Percentiles rank a stretch among this genome's conserved stretches.
These are phyloP conservation scores for Volucella bombylans DNA, from an alignment of 2,888 invertebrate species.

Conservation along the genomic window DNA sequence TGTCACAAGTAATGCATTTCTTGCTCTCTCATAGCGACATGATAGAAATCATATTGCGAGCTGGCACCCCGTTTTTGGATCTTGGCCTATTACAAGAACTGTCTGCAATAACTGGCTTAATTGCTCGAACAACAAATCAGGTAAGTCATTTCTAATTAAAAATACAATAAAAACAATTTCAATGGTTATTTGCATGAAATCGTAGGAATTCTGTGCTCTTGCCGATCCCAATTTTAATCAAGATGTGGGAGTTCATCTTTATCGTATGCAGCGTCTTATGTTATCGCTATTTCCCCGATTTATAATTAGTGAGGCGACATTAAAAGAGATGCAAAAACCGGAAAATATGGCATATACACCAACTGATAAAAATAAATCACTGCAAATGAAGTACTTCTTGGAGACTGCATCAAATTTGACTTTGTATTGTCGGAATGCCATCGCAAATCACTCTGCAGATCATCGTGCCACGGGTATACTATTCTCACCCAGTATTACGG, in stretches of 20 bases:
- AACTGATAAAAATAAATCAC: slow-evolving; percentile 79
- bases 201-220: slow-evolving; percentile 78
- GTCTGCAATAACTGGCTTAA: slow-evolving; percentile 89
- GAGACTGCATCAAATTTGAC: slow-evolving; percentile 89
- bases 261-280: slow-evolving; percentile 89
- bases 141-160: slow-evolving; percentile 75
- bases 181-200: slow-evolving; percentile 55
- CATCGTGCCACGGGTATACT: slow-evolving; percentile 84
- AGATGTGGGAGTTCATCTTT: slow-evolving; percentile 85
- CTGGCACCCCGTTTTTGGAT: slow-evolving; percentile 86
- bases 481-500: slow-evolving; percentile 83
- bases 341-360: slow-evolving; percentile 76
- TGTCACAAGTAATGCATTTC: slow-evolving; percentile 91
- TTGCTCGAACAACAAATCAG: slow-evolving; percentile 87
- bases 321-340: slow-evolving; percentile 78
- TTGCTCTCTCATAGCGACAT: slow-evolving; percentile 92
- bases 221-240: slow-evolving; percentile 82
- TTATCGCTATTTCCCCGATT: slow-evolving; percentile 89
- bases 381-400: slow-evolving; percentile 82
- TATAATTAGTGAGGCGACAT: slow-evolving; percentile 82
- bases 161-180: not conserved
- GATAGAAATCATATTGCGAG: slow-evolving; percentile 89
- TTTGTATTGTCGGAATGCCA: slow-evolving; percentile 87
- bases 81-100: slow-evolving; percentile 88
- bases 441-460: slow-evolving; percentile 84